Conservation (phyloP, 2,797 vertebrate genomes). For the Dallia pectoralis region DNA sequence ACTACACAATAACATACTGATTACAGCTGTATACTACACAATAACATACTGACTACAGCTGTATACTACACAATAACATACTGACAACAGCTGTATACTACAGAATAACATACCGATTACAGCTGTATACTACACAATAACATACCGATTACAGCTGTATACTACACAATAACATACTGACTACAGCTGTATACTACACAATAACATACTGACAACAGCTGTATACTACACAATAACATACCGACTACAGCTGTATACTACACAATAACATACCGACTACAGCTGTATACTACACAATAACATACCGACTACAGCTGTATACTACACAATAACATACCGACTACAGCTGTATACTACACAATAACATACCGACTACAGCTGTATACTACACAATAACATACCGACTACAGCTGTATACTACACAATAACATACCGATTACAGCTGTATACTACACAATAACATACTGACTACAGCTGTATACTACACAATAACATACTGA, state of each 20-base stretch:
- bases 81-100: not conserved
- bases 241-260: too few species aligned
- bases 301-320: too few species aligned
- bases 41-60: not conserved
- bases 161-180: not conserved
- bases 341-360: too few species aligned
- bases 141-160: not conserved
- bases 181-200: too few species aligned
- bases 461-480: not conserved
- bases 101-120: not conserved
- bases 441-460: too few species aligned
- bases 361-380: too few species aligned
- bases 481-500: not conserved
- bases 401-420: not conserved
- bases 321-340: not conserved
- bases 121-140: too few species aligned
- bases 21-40: too few species aligned
- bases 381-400: too few species aligned
- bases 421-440: not conserved
- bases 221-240: not conserved
- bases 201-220: not conserved
- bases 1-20: conserved; percentile 2
- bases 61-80: too few species aligned
- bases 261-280: not conserved
- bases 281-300: not conserved